These are phyloP conservation scores for Xiphorhynchus erythropygius DNA, from an alignment of 2,797 vertebrate species.

Conservation along the genomic window DNA sequence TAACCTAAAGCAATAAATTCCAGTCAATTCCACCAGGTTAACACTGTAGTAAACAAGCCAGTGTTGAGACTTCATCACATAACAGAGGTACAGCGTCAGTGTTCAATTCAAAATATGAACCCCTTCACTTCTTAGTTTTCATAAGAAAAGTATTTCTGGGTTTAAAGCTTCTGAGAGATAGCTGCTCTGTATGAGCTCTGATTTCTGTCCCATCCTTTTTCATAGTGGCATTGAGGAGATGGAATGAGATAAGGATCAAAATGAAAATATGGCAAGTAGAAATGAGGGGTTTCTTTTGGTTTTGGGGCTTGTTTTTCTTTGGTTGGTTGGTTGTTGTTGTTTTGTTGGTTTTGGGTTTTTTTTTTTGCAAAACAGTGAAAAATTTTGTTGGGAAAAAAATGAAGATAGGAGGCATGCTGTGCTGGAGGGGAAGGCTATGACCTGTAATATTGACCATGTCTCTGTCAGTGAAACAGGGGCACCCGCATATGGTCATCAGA, in stretches of 20 bases:
- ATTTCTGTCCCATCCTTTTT: not conserved
- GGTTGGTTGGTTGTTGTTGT: too few species aligned
- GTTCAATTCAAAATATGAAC: not conserved
- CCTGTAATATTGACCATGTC: not conserved
- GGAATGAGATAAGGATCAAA: not conserved
- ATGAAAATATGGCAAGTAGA: not conserved
- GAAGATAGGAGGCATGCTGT: not conserved
- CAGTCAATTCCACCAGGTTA: not conserved
- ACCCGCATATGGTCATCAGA: not conserved
- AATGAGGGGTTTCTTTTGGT: not conserved
- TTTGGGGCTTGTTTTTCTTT: too few species aligned
- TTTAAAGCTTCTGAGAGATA: not conserved
- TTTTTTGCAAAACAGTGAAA: not conserved
- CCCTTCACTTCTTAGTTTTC: not conserved
- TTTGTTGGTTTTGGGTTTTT: not conserved
- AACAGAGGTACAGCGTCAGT: not conserved
- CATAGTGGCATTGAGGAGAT: not conserved
- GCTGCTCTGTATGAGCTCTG: not conserved
- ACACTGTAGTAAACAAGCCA: not conserved
- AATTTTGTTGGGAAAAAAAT: not conserved
- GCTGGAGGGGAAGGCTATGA: not conserved
- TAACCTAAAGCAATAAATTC: slow-evolving; percentile 3
- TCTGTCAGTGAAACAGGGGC: not conserved
- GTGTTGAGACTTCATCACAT: not conserved
- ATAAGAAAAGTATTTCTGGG: not conserved